Evolutionary conservation across 2,888 invertebrate species (phyloP), one percentile per base, ranked within the genome.

Genomic region (Acleris laterana): DNA sequence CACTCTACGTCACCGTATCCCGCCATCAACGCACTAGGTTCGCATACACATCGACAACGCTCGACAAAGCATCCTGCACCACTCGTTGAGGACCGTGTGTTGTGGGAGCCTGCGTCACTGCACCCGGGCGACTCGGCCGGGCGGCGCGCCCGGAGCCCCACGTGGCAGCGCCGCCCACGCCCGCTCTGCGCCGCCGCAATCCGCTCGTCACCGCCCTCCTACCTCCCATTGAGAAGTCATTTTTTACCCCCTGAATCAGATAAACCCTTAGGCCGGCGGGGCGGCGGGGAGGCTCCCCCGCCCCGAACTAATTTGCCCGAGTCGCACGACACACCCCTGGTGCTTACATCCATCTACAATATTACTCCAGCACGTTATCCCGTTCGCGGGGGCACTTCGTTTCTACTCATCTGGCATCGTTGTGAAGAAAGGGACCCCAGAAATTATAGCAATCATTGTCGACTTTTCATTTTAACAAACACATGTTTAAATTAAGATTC

Each of bases 291-390:
- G 80, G 89, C 91, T 85, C 91, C 89, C 91, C 91, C 92, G 90
- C 90, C 93, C 93, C 93, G 93, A 93, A 93, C 92, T 93, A 93
- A 93, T 93, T 93, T 93, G 81, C 87, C 85, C 78, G 87, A 93
- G 91, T 91, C 90, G 89, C 84, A 88, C 89, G 92, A 92, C 92
- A 92, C 93, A 90, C 93, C 92, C 92, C 90, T 85, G 85, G 85
- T 90, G 87, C 89, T 91, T 93, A 92, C 89, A 93, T 91, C 91
- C 91, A 92, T 92, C 93, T 91, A 90, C 90, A 87, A 92, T 92
- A 92, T 92, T 92, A 92, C 90, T 87, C 85, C 82, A 87, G 87
- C 92, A 87, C 90, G 91, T 91, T 90, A 92, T 92, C 89, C 89
- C 89, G 88, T 88, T 89, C 85, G 86, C 85, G 81, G 75, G 89